Evolutionary conservation across 2,113 vertebrate genomes (phyloP).

Genomic region (Podiceps cristatus): DNA sequence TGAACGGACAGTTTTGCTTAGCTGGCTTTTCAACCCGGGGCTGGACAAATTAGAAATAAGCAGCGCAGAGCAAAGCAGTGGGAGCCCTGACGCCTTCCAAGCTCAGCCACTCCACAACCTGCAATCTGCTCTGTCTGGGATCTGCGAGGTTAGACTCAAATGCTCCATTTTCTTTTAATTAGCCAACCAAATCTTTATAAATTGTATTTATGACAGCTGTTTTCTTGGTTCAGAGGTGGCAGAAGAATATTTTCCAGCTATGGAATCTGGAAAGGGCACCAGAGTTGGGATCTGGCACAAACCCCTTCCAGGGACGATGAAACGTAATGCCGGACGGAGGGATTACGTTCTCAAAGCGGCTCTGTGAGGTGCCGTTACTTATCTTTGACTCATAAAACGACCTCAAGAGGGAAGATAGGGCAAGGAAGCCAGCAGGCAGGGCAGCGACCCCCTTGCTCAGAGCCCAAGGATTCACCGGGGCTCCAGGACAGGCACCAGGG

Average conservation of each 20-base stretch:
- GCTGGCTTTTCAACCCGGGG: background rate
- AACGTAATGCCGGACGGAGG: background rate
- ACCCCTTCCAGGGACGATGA: background rate
- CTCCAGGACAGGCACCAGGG: background rate
- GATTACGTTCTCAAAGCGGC: background rate
- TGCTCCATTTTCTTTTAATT: background rate
- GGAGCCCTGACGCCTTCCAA: background rate
- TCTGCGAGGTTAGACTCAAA: background rate
- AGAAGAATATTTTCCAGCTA: background rate
- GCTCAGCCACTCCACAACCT: background rate
- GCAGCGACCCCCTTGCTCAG: background rate
- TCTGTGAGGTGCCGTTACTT: background rate
- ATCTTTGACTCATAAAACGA: background rate
- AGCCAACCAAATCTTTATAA: background rate
- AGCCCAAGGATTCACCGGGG: rapidly evolving
- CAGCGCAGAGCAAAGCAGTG: background rate
- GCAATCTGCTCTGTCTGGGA: no score
- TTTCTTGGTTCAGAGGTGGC: background rate
- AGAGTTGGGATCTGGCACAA: background rate
- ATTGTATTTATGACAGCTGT: background rate
- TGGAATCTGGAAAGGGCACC: background rate
- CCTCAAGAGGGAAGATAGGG: background rate
- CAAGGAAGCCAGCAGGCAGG: background rate
- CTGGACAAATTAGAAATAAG: background rate
- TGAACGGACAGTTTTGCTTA: background rate